Evolutionary conservation across 2,113 vertebrate species (phyloP).

Genomic region (Pitta sordida): DNA sequence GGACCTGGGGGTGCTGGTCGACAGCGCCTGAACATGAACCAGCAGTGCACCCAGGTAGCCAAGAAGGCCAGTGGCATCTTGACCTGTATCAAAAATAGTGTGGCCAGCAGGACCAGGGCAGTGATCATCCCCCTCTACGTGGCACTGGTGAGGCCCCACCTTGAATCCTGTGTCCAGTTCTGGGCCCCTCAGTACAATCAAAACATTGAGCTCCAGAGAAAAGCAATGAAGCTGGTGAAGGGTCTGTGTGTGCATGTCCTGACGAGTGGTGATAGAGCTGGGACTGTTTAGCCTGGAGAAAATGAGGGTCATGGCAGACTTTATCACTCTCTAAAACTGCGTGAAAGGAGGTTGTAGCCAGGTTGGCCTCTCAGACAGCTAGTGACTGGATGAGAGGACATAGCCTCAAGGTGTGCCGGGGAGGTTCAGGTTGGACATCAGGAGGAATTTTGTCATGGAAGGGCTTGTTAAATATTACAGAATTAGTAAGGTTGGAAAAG

Average conservation of each 20-base stretch:
- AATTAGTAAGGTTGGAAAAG: too few relatives aligned
- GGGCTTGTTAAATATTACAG: background rate
- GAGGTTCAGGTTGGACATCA: background rate
- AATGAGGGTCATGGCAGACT: background rate
- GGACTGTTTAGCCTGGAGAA: background rate
- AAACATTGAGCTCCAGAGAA: background rate
- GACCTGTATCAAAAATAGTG: background rate
- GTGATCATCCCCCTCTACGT: background rate
- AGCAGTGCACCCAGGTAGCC: background rate
- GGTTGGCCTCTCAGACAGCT: background rate
- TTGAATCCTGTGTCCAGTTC: background rate
- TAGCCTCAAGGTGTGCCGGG: background rate
- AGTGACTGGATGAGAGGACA: background rate
- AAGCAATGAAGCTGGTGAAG: background rate
- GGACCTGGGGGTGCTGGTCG: fast-evolving
- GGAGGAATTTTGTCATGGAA: background rate
- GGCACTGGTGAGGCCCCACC: background rate
- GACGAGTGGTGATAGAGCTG: background rate
- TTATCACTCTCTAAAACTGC: fast-evolving
- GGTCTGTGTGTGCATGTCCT: fast-evolving
- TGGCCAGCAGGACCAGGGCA: fast-evolving
- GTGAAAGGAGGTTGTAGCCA: background rate
- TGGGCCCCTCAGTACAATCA: too few relatives aligned
- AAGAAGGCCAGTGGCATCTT: background rate
- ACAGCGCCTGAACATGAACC: background rate